A percentile compares a stretch with the other conserved stretches of the same genome.
Evolutionary conservation across 2,113 vertebrate species (phyloP).

Genomic region (Nerophis lumbriciformis): DNA sequence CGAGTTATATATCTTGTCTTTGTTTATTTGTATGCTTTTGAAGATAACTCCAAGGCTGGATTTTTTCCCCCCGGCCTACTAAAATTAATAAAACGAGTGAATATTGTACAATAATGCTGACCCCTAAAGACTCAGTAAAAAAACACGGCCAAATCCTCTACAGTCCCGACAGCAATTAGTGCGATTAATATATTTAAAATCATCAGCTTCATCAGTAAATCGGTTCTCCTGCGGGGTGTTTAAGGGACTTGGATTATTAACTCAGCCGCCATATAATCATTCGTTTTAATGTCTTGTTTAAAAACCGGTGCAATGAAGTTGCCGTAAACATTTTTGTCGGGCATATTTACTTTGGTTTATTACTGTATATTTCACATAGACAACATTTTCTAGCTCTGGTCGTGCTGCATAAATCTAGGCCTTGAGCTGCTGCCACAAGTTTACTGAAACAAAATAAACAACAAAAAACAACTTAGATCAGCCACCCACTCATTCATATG

Average conservation of each 20-base stretch:
- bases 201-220: slow-evolving; percentile 49
- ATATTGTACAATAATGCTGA: not conserved
- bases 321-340: slow-evolving; percentile 49
- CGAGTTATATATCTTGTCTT: not conserved
- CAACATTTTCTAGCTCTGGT: slow-evolving; percentile 14
- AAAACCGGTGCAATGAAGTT: slow-evolving; percentile 51
- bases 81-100: not conserved
- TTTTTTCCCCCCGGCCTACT: not conserved
- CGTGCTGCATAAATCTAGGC: slow-evolving; percentile 16
- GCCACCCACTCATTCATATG: slow-evolving; percentile 40
- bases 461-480: slow-evolving; percentile 27
- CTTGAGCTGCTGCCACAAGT: slow-evolving; percentile 27
- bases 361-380: slow-evolving; percentile 13
- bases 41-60: not conserved
- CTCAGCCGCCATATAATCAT: slow-evolving; percentile 44
- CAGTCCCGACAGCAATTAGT: slow-evolving; percentile 50
- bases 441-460: slow-evolving; percentile 38
- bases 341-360: slow-evolving; percentile 15
- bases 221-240: slow-evolving; percentile 46
- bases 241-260: slow-evolving; percentile 11
- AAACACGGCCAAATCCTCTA: not conserved
- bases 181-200: slow-evolving; percentile 60
- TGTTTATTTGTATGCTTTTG: not conserved
- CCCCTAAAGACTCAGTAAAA: not conserved
- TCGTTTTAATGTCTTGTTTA: slow-evolving; percentile 58